Conservation (phyloP, 2,888 invertebrate species). For the Macrosiphum euphorbiae region DNA sequence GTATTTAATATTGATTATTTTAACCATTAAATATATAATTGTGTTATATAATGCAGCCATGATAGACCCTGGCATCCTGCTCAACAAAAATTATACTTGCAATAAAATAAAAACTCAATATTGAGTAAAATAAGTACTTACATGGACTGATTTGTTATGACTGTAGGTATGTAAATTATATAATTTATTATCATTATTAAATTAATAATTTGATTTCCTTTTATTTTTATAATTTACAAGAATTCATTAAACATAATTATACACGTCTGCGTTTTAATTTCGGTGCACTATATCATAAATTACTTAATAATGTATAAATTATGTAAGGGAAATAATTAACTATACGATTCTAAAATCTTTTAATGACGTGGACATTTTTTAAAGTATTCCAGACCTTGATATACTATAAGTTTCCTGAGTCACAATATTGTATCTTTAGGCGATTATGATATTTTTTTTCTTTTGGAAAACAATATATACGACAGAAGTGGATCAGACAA, state of each 20-base stretch:
- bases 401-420: slow-evolving; percentile 36
- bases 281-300: background rate
- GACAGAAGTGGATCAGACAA: slow-evolving; percentile 28
- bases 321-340: slow-evolving; percentile 35
- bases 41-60: background rate
- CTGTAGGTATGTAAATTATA: background rate
- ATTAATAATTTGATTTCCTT: background rate
- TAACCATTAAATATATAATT: background rate
- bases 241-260: slow-evolving; percentile 12
- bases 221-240: background rate
- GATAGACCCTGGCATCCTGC: background rate
- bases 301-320: slow-evolving; percentile 14
- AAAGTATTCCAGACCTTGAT: slow-evolving; percentile 14
- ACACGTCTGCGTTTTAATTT: background rate
- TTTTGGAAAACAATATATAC: background rate
- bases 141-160: background rate
- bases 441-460: slow-evolving; percentile 5
- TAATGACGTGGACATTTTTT: slow-evolving; percentile 29
- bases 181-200: background rate
- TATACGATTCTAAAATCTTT: slow-evolving; percentile 1
- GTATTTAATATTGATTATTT: background rate
- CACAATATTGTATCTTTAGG: slow-evolving; percentile 4
- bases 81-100: background rate
- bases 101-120: background rate
- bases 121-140: background rate